A percentile compares a stretch with the other conserved stretches of the same genome.
Conservation (phyloP, 2,888 invertebrate species). For the Ochropleura plecta region DNA sequence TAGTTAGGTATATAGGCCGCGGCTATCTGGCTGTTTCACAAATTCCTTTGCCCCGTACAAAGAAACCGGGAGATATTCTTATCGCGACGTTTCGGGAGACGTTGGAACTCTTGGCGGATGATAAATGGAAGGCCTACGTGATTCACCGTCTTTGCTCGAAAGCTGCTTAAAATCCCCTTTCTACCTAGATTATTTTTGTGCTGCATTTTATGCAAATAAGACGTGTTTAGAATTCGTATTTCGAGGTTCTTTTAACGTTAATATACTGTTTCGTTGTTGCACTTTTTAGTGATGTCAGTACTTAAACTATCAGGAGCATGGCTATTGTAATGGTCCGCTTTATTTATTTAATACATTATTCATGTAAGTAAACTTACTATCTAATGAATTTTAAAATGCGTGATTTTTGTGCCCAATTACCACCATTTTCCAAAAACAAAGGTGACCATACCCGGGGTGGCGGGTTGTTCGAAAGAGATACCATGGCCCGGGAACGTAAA, state of each 20-base stretch:
- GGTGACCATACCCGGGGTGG: too few relatives aligned
- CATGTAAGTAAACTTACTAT: too few relatives aligned
- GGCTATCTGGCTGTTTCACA: constrained; percentile 48
- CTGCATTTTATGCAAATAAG: constrained; percentile 32
- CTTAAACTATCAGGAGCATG: background rate
- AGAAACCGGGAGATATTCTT: constrained; percentile 66
- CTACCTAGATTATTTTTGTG: constrained; percentile 35
- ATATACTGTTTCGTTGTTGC: background rate
- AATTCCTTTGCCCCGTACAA: constrained; percentile 57
- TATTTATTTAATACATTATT: too few relatives aligned
- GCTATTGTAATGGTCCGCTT: background rate
- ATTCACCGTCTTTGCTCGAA: constrained; percentile 71
- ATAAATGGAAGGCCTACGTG: constrained; percentile 79
- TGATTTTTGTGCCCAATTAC: too few relatives aligned
- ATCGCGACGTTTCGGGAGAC: constrained; percentile 73
- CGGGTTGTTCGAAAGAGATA: too few relatives aligned
- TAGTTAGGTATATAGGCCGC: constrained; percentile 10
- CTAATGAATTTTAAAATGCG: too few relatives aligned
- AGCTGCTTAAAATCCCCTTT: constrained; percentile 52
- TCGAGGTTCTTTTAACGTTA: background rate
- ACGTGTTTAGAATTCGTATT: constrained; percentile 2
- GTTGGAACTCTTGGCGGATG: constrained; percentile 74
- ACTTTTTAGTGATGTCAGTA: background rate
- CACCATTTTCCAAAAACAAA: too few relatives aligned
- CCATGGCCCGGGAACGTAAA: too few relatives aligned